phyloP scores from a whole-genome alignment of 2,113 vertebrate species.

The Charina bottae region DNA sequence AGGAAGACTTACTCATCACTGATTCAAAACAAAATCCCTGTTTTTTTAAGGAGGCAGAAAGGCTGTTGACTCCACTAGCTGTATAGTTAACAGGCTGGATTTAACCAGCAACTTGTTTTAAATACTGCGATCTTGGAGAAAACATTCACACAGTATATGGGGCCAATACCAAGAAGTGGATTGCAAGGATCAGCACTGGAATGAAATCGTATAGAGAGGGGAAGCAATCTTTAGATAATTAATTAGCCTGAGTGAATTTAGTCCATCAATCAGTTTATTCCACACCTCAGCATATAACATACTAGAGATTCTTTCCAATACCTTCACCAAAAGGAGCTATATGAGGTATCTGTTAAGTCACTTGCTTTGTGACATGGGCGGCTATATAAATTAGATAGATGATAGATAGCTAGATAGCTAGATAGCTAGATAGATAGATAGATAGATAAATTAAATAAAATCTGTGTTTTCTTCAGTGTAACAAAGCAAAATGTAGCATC shows the following conservation, averaged over 20 bases:
- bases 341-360: not conserved
- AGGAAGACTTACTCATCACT: no score
- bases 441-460: no score
- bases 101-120: not conserved
- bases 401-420: no score
- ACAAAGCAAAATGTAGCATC: not conserved
- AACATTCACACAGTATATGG: not conserved
- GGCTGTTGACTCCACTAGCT: no score
- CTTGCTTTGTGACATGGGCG: no score
- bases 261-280: not conserved
- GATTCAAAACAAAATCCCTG: not conserved
- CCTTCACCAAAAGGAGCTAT: no score
- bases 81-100: not conserved
- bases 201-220: not conserved
- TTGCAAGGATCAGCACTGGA: not conserved
- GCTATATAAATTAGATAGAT: no score
- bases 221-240: not conserved
- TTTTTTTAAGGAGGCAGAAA: not conserved
- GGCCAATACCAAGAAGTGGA: not conserved
- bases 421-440: no score
- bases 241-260: not conserved
- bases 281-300: not conserved
- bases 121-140: not conserved
- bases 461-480: not conserved
- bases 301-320: not conserved